Conservation (phyloP, 2,113 vertebrate genomes). For the Tautogolabrus adspersus region DNA sequence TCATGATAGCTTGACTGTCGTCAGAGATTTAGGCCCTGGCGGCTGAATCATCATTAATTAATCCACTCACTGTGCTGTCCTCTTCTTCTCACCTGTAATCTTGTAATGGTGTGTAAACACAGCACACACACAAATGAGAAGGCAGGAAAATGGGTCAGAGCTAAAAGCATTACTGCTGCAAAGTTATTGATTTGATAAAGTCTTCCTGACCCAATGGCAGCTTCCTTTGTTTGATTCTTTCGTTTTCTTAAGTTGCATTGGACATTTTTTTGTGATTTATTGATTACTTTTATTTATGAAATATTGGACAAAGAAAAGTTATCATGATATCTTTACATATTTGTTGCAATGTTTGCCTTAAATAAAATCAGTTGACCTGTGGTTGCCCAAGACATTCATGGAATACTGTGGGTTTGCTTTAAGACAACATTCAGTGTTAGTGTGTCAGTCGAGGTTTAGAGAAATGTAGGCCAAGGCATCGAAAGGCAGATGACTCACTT, state of each 20-base stretch:
- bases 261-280: background rate
- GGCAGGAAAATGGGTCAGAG: constrained; percentile 30
- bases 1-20: constrained; percentile 55
- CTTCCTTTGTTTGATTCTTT: background rate
- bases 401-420: background rate
- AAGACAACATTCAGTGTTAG: background rate
- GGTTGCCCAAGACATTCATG: background rate
- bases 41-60: constrained; percentile 41
- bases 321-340: background rate
- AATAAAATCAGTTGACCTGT: background rate
- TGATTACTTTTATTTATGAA: background rate
- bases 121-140: background rate
- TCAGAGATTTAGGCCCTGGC: constrained; percentile 56
- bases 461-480: background rate
- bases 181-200: constrained; percentile 40
- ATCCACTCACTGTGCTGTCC: constrained; percentile 56
- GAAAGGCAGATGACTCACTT: constrained; percentile 41
- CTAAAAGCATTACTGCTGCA: constrained; percentile 4
- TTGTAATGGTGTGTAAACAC: background rate
- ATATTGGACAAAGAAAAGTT: background rate
- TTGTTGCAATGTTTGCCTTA: background rate
- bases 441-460: background rate
- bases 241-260: background rate
- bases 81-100: constrained; percentile 43
- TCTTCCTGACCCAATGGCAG: background rate